Evolutionary conservation across 1,140 invertebrate species (phyloP), one percentile per base, ranked within the genome.

Genomic region (Anastrepha obliqua): DNA sequence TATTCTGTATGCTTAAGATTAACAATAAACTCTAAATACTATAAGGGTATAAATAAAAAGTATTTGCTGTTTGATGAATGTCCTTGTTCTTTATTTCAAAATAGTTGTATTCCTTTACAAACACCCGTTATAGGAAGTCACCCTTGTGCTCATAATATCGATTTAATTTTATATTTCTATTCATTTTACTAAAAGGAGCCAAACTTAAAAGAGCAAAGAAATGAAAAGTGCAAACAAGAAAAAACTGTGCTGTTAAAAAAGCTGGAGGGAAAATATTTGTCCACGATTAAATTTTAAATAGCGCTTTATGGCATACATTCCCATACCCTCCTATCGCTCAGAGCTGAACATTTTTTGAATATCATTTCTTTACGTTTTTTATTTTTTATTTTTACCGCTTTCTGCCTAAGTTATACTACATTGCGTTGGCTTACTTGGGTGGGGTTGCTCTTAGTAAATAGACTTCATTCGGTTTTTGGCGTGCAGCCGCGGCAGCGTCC

Each of bases 131-230:
- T n/a, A n/a, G 3, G 67, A 47, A 47, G 42, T 11, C 1, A 47
- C 42, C 42, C 15, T 74, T 4, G 67, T 15, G 3, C 13, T 44
- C 42, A 6, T n/a, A 44, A n/a, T 91, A 92, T 92, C 91, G 91
- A 92, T 92, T 92, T 92, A 92, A 91, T 92, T 92, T 92, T 90
- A 88, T 92, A 74, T 74, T 74, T 91, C 89, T 89, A 91, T 90
- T 91, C 91, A 92, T 92, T 92, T 92, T 92, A 91, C 90, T 92
- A 91, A 92, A 90, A 91, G 90, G 90, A 85, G 86, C 59, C 17
- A 88, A 78, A 11, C 8, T n/a, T 65, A 78, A 58, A 87, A 42
- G 58, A 74, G 9, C 58, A 67, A 86, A 8, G 44, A 81, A 29
- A 81, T 11, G 11, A 2, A 55, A 7, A 20, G 2, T 55, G 15